Conservation (phyloP, 2,113 vertebrate genomes). For the Eublepharis macularius region DNA sequence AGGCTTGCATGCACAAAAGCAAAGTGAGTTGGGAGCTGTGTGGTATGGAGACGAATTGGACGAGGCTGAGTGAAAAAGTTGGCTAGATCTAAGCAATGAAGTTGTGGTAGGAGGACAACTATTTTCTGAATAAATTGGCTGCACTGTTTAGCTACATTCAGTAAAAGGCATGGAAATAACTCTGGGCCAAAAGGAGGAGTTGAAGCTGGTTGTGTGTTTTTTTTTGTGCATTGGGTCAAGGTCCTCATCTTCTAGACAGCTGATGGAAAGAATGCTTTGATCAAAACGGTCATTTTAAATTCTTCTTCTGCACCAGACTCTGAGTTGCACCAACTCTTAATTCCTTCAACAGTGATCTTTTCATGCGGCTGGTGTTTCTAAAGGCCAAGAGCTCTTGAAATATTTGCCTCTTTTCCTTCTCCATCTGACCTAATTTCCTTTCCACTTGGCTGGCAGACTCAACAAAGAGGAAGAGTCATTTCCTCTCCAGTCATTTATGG, state of each 20-base stretch:
- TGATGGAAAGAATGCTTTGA: neutral
- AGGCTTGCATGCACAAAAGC: too few species aligned
- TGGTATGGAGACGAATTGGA: too few species aligned
- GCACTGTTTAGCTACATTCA: neutral
- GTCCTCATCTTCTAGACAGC: neutral
- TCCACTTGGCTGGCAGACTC: slow-evolving; percentile 21
- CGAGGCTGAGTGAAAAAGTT: too few species aligned
- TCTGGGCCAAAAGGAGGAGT: neutral
- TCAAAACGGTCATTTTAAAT: neutral
- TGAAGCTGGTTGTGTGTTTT: neutral
- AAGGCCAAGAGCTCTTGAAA: slow-evolving; percentile 17
- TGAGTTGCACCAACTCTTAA: neutral
- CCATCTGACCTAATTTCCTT: slow-evolving; percentile 31
- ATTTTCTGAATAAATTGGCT: neutral
- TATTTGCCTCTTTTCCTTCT: slow-evolving; percentile 22
- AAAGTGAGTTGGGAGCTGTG: too few species aligned
- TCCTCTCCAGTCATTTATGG: slow-evolving; percentile 19
- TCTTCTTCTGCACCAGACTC: neutral
- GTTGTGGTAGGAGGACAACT: neutral
- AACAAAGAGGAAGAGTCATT: slow-evolving; percentile 21
- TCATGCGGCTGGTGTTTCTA: slow-evolving; percentile 5
- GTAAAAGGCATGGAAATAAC: neutral
- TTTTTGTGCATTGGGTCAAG: neutral
- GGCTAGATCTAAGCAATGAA: too few species aligned
- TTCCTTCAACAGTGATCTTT: slow-evolving; percentile 9